A percentile compares a stretch with the other conserved stretches of the same genome.
Evolutionary conservation across 2,797 vertebrate species (phyloP).

Genomic region (Siniperca scherzeri): DNA sequence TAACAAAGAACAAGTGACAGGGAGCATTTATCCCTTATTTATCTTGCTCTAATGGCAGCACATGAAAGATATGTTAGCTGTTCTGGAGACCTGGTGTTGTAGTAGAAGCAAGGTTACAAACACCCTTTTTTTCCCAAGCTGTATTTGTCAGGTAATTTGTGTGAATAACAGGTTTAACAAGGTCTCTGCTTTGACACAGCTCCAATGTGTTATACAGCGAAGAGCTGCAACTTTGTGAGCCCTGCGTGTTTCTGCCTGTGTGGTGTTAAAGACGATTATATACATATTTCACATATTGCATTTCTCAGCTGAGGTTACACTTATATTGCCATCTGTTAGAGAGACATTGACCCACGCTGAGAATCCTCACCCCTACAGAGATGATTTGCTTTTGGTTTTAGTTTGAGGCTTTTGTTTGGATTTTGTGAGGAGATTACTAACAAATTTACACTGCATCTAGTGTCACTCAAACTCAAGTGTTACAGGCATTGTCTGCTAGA

Average conservation of each 20-base stretch:
- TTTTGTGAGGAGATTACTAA: not conserved
- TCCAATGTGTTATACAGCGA: not conserved
- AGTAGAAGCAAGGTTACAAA: conserved; percentile 20
- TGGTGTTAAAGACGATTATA: not conserved
- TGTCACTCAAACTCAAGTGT: not conserved
- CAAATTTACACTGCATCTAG: not conserved
- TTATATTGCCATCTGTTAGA: conserved; percentile 2
- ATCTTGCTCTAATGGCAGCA: conserved; percentile 42
- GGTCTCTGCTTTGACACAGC: conserved; percentile 23
- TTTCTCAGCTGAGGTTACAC: conserved; percentile 1
- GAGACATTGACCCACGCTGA: not conserved
- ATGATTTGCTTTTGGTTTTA: conserved; percentile 1
- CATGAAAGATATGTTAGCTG: conserved; percentile 36
- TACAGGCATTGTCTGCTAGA: conserved; percentile 6
- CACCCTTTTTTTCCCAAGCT: not conserved
- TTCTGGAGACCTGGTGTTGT: conserved; percentile 20
- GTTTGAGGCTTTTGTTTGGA: not conserved
- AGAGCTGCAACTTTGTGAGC: conserved; percentile 14
- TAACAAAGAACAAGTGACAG: conserved; percentile 52
- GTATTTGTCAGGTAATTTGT: conserved; percentile 47
- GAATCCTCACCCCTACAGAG: not conserved
- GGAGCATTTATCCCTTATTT: conserved; percentile 50
- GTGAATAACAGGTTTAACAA: conserved; percentile 43
- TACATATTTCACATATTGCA: not conserved
- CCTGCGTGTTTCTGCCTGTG: not conserved